phyloP scores from a whole-genome alignment of 2,797 vertebrate genomes.

The Rhinoraja longicauda region DNA sequence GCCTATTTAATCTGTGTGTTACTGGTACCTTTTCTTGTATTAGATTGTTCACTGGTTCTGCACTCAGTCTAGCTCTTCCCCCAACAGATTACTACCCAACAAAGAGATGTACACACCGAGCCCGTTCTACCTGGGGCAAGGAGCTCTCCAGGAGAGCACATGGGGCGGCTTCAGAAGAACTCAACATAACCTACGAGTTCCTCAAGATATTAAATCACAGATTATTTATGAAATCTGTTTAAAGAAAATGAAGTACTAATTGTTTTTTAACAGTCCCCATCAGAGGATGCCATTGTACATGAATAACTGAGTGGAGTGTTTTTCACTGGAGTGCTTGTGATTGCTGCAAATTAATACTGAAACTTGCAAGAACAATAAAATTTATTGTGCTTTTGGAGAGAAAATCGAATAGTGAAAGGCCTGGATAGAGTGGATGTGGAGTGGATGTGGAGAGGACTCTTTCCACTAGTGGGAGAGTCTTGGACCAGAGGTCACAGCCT shows the following conservation, averaged over 20 bases:
- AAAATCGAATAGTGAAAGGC: too few relatives aligned
- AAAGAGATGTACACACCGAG: neutral
- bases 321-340: neutral
- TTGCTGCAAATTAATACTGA: neutral
- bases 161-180: neutral
- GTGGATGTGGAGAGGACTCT: too few relatives aligned
- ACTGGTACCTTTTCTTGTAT: neutral
- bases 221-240: neutral
- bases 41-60: neutral
- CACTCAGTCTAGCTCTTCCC: neutral
- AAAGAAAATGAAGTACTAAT: neutral
- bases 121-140: neutral
- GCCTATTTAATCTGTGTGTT: too few relatives aligned
- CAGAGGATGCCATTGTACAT: neutral
- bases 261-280: neutral
- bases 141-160: neutral
- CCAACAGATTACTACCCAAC: conserved; percentile 13
- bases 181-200: neutral
- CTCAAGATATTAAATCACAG: conserved; percentile 10
- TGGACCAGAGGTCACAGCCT: too few relatives aligned
- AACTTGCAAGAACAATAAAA: neutral
- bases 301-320: neutral
- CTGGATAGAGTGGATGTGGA: too few relatives aligned
- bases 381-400: neutral
- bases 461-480: too few relatives aligned